Evolutionary conservation across 2,113 vertebrate species (phyloP), one percentile per base, ranked within the genome.

Genomic region (Heteronetta atricapilla): DNA sequence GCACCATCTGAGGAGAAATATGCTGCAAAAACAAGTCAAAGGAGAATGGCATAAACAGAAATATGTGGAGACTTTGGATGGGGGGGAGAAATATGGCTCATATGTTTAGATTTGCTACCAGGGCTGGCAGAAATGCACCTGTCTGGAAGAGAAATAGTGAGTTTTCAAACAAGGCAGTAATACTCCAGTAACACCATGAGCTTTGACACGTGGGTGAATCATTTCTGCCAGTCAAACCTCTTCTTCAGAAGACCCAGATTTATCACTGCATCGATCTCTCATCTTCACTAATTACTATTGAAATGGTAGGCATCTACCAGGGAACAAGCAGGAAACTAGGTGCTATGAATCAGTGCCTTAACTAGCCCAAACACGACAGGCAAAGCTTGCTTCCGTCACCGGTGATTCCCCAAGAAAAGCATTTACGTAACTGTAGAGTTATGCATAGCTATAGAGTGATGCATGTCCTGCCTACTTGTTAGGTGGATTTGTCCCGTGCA

Each of bases 351-450:
- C 93, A 94, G 67, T 77, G 68, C 53, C 89, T 85, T 80, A 96
- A 82, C 94, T 50, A 93, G 96, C 82, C 91, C 88, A 89, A 88
- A 89, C 94, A 95, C 0, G 74, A 88, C 6, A 78, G 86, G 79
- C 85, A 94, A 91, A 81, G 59, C 79, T 83, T 84, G 69, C 86
- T 96, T 94, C 88, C 33, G 10, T 91, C 82, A 95, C 48, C 75
- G 74, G 94, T 95, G 93, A 93, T 88, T 96, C 92, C 95, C 81
- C 63, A 80, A 87, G 58, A 94, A 97, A 89, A 97, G 73, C 87
- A 82, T 82, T 96, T 86, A 89, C 66, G 90, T 89, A 96, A 95
- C 93, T 81, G 91, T 81, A 64, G 70, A 95, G 92, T 72, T 94
- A 94, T 59, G 55, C 53, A 72, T 82, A 83, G 95, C 90, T 55